Evolutionary conservation across 2,113 vertebrate genomes (phyloP).

Genomic region (Trematocara zebra): DNA sequence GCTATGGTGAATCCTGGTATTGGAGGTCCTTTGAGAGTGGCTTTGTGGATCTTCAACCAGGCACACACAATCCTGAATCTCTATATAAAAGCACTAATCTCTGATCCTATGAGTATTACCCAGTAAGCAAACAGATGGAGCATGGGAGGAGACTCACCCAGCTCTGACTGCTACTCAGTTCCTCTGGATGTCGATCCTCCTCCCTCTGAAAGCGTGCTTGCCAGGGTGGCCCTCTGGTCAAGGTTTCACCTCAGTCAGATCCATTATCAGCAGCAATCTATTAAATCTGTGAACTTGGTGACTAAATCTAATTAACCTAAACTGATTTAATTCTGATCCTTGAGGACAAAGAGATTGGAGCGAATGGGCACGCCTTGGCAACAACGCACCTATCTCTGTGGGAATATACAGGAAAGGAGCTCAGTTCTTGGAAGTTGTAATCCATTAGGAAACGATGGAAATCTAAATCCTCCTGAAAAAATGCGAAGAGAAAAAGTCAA

Average conservation of each 20-base stretch:
- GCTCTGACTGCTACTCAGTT: not conserved
- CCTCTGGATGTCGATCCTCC: not conserved
- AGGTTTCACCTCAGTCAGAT: not conserved
- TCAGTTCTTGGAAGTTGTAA: not conserved
- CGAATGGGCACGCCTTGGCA: not conserved
- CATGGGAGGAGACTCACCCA: not conserved
- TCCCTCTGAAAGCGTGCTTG: not conserved
- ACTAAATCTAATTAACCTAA: not conserved
- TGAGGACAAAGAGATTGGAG: not conserved
- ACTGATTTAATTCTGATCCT: not conserved
- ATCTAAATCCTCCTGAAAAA: not conserved
- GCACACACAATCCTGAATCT: not conserved
- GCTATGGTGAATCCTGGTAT: not conserved
- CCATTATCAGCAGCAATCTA: not conserved
- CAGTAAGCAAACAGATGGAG: not conserved
- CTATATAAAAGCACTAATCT: not conserved
- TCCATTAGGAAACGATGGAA: not conserved
- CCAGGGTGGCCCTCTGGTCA: not conserved
- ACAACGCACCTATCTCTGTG: not conserved
- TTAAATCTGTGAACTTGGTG: not conserved
- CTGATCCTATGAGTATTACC: not conserved
- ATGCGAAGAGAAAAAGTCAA: not conserved
- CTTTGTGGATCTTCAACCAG: not conserved
- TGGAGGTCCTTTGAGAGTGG: not conserved
- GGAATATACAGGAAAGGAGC: not conserved